Evolutionary conservation across 1,140 invertebrate species (phyloP), one percentile per base, ranked within the genome.

Genomic region (Capitella teleta): DNA sequence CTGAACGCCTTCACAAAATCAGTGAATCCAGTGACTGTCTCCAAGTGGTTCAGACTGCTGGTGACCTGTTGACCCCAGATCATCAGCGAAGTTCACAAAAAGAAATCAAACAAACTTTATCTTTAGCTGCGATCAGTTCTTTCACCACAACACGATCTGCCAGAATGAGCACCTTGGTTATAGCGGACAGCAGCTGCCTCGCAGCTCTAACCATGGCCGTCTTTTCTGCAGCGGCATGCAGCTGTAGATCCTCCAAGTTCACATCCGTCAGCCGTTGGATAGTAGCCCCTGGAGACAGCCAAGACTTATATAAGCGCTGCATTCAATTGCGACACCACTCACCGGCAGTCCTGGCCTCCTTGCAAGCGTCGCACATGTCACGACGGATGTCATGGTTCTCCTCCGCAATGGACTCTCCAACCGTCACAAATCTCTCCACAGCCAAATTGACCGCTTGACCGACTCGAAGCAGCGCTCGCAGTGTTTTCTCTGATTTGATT

Each of bases 1-100:
- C 90, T 93, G 75, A 98, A 99, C 4, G 92, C 91, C 63, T 94
- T 91, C 26, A 98, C 93, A 75, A 98, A 98, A 73, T 98, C 94
- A 5, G 91, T 94, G 68, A 98, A 98, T 74, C 92, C 96, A 49
- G 86, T 84, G 32, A 97, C 91, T 49, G 85, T 86, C 74, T 97
- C 92, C 59, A 98, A 75, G 45, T 71, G 63, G 34, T 55, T 62
- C 30, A 77, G 55, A 30, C 73, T 75, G 38, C 56, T 65, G 14
- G 65, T 54, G 19, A 76, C 73, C 74, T 76, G n/a, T n/a, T n/a
- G n/a, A n/a, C n/a, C n/a, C n/a, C n/a, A n/a, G n/a, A n/a, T n/a
- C n/a, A n/a, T n/a, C n/a, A n/a, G n/a, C n/a, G n/a, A n/a, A n/a
- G n/a, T n/a, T n/a, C n/a, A n/a, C n/a, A n/a, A n/a, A n/a, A n/a